Evolutionary conservation across 2,888 invertebrate species (phyloP).

Genomic region (Pollenia amentaria): DNA sequence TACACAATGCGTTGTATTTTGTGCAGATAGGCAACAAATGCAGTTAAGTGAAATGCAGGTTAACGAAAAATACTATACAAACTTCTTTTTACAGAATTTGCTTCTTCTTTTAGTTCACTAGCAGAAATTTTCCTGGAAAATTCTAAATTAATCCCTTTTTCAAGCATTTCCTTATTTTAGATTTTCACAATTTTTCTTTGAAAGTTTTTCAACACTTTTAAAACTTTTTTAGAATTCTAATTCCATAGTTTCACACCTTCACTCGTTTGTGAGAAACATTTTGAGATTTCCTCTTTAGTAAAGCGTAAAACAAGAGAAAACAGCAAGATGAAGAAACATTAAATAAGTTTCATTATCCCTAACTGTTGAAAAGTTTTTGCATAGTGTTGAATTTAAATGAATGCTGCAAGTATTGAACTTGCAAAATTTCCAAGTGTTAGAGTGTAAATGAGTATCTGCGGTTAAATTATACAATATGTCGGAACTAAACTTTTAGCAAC

Average conservation of each 20-base stretch:
- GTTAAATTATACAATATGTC: constrained; percentile 24
- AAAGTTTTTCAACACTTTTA: neutral
- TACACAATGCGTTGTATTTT: no score
- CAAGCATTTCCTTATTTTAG: neutral
- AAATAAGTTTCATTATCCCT: constrained; percentile 21
- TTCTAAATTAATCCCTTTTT: neutral
- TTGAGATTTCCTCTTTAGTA: neutral
- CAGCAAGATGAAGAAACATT: neutral
- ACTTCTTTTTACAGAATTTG: no score
- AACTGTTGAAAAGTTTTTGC: constrained; percentile 19
- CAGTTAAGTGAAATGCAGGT: no score
- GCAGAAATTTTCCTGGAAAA: constrained; percentile 1
- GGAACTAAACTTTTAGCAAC: neutral
- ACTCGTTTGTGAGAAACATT: neutral
- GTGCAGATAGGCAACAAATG: no score
- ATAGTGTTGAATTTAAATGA: constrained; percentile 26
- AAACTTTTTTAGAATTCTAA: constrained; percentile 5
- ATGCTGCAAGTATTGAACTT: constrained; percentile 16
- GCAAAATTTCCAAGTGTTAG: neutral
- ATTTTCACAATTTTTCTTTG: neutral
- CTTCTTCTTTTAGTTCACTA: neutral
- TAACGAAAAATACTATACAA: no score
- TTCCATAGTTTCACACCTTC: constrained; percentile 32
- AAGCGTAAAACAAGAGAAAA: neutral
- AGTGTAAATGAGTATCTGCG: neutral